These are phyloP conservation scores for Antheraea pernyi DNA, from an alignment of 1,140 invertebrate genomes.

Conservation along the genomic window DNA sequence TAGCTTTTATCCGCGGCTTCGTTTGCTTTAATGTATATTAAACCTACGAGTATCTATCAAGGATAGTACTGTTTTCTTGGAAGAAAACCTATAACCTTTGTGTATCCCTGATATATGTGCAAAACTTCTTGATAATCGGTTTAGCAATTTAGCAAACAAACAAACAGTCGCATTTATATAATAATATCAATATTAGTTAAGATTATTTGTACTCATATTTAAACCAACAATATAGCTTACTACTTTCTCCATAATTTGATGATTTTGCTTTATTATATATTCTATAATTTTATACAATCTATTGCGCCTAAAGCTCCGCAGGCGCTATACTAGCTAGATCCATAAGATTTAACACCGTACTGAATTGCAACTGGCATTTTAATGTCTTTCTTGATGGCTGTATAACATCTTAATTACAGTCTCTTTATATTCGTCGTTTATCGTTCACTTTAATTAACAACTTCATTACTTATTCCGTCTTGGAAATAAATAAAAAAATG, in stretches of 20 bases:
- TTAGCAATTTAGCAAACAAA: no score
- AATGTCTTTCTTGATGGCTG: conserved; percentile 37
- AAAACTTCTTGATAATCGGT: no score
- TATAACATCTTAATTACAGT: conserved; percentile 44
- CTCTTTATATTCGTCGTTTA: conserved; percentile 46
- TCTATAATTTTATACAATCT: conserved; percentile 30
- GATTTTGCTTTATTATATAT: conserved; percentile 46
- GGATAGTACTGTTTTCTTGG: no score
- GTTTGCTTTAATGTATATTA: no score
- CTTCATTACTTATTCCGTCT: conserved; percentile 39
- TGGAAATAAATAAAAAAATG: neutral
- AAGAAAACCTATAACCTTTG: no score
- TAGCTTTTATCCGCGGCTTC: no score
- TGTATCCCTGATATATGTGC: no score
- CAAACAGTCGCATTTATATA: no score
- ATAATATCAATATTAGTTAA: no score
- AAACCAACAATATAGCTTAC: conserved; percentile 20
- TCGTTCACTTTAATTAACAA: conserved; percentile 49
- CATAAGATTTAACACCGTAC: conserved; percentile 31
- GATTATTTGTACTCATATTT: no score
- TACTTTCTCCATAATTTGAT: conserved; percentile 42
- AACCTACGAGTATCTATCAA: no score
- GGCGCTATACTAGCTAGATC: conserved; percentile 20
- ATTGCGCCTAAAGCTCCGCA: conserved; percentile 15
- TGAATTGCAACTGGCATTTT: conserved; percentile 26